Evolutionary conservation across 2,113 vertebrate genomes (phyloP), one percentile per base, ranked within the genome.

Genomic region (Antigone vipio): DNA sequence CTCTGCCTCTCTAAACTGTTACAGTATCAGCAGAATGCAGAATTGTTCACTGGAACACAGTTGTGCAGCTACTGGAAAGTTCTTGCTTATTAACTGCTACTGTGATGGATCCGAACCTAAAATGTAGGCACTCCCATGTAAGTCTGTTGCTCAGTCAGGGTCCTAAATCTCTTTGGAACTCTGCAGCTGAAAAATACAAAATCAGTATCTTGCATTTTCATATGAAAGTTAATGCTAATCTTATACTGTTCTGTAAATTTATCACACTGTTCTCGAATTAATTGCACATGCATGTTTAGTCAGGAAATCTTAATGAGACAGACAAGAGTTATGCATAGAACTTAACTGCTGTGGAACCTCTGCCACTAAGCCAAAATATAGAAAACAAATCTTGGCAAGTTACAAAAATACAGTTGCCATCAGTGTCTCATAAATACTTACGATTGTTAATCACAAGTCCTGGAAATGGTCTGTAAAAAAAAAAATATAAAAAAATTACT

Each of bases 361-460:
- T 81, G 76, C 56, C 30, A 75, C 55, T 56, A 50, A 68, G 64
- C 15, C 11, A 74, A 34, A 59, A 32, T 1, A 14, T 1, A 66
- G 42, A 53, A 89, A 84, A 84, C 1, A 0, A 23, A 52, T 59
- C 29, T 40, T 26, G 12, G 18, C 35, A 88, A 22, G 40, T 58
- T 49, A 56, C 26, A 86, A 60, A 76, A 79, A 40, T 5, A 42
- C 8, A 55, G 53, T 76, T 91, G 38, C 50, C 34, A 72, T 62
- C 75, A 45, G 9, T 15, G 38, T 32, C 50, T 89, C 68, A 52
- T 19, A 40, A 90, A 91, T 96, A 98, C 98, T 98, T 93, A 98
- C 98, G 77, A 58, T 92, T 90, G 67, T 97, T 98, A 64, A 98
- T 96, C 82, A 97, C 95, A 32, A 98, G 96, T 88, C 98, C 98